Evolutionary conservation across 2,888 invertebrate genomes (phyloP).

Genomic region (Drosophila meridionalis): DNA sequence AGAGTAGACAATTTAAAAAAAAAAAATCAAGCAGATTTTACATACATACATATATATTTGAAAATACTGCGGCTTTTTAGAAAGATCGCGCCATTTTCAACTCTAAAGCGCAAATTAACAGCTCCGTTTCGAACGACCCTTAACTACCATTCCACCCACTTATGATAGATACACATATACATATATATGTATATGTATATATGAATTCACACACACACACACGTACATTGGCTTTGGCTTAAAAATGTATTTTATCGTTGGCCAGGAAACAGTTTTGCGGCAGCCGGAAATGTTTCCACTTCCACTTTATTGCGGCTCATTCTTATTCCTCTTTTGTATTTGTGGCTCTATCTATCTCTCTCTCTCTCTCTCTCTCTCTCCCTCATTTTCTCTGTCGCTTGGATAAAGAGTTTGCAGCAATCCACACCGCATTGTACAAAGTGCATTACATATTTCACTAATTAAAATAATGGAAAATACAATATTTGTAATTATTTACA

Average conservation of each 20-base stretch:
- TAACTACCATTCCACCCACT: constrained; percentile 24
- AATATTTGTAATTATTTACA: constrained; percentile 68
- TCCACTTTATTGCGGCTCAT: constrained; percentile 60
- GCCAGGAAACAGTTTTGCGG: constrained; percentile 80
- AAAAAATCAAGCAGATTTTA: constrained; percentile 21
- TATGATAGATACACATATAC: neutral
- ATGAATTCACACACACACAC: constrained; percentile 7
- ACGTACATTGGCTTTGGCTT: constrained; percentile 67
- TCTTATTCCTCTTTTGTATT: constrained; percentile 51
- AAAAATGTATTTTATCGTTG: constrained; percentile 81
- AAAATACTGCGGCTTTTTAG: constrained; percentile 36
- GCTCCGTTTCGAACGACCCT: constrained; percentile 54
- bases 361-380: constrained; percentile 3
- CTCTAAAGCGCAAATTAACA: constrained; percentile 73
- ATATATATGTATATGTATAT: neutral
- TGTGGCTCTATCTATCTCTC: constrained; percentile 19
- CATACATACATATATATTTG: constrained; percentile 6
- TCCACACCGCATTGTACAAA: constrained; percentile 43
- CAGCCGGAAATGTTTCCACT: constrained; percentile 79
- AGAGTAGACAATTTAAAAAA: constrained; percentile 76
- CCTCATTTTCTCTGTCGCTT: constrained; percentile 5
- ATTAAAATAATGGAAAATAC: constrained; percentile 74
- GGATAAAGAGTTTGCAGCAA: constrained; percentile 37
- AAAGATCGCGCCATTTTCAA: constrained; percentile 36
- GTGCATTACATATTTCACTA: constrained; percentile 78